Evolutionary conservation across 1,140 invertebrate genomes (phyloP), one percentile per base, ranked within the genome.

Genomic region (Armadillidium nasatum): DNA sequence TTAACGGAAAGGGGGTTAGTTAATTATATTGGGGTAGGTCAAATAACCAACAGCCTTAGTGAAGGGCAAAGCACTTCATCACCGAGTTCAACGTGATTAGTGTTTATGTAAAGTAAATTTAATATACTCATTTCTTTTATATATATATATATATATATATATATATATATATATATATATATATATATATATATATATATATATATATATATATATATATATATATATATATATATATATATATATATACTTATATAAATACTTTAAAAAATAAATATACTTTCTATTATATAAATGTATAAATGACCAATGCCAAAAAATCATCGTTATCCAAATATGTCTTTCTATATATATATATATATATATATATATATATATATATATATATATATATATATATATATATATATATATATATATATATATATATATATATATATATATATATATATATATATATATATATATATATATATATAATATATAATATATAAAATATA

Each of bases 121-220:
- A 15, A 4, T 19, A 60, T 60, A 60, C 50, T 19, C 19, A 19
- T 60, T 60, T 60, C 50, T 60, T 7, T 13, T 60, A 60, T 19
- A 60, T 60, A 60, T 15, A 60, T 60, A 19, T 60, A 60, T 60
- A 60, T 60, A 60, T 60, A 15, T 60, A 15, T 60, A 19, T 15
- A 60, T 13, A 15, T 60, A 33, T 33, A 33, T 33, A 33, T 33
- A 33, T 33, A 33, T 33, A 33, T 33, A 33, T 33, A 60, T 60
- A 60, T 60, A 60, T 60, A 60, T 60, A 60, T 60, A 60, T 60
- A 60, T 60, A 60, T 60, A 60, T 60, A 60, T 60, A 60, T 60
- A 60, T 60, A 60, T 60, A 60, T 60, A 60, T 60, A 60, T 60
- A 60, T 60, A 60, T 60, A 60, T 60, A 60, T 60, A 60, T 60